Percentiles rank a stretch among this genome's conserved stretches.
Evolutionary conservation across 2,113 vertebrate genomes (phyloP).

Genomic region (Drymodes brunneopygia): DNA sequence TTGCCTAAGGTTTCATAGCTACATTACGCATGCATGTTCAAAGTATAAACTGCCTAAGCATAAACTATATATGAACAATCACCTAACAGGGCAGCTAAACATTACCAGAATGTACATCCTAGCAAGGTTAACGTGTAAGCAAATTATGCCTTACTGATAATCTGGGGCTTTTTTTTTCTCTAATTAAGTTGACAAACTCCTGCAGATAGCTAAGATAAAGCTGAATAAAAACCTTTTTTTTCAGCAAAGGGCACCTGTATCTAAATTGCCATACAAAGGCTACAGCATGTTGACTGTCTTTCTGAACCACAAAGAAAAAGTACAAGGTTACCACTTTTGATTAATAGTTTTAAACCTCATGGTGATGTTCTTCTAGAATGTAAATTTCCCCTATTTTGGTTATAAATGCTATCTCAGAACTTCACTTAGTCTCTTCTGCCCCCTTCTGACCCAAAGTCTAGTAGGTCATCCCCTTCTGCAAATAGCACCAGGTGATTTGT

Average conservation of each 20-base stretch:
- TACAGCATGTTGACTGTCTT: not conserved
- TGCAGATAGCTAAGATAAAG: not conserved
- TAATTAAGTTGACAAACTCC: not conserved
- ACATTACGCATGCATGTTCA: not conserved
- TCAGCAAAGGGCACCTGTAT: not conserved
- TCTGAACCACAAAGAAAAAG: not conserved
- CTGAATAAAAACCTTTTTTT: not conserved
- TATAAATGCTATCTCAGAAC: not conserved
- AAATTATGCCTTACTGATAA: not conserved
- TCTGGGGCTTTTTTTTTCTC: not conserved
- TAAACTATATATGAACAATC: not conserved
- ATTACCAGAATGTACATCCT: not conserved
- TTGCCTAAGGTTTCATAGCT: not conserved
- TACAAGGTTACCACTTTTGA: not conserved
- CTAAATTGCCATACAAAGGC: not conserved
- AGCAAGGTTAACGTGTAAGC: not conserved
- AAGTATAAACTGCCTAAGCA: not conserved
- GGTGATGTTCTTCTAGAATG: not conserved
- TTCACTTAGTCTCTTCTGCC: not conserved
- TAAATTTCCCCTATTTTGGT: not conserved
- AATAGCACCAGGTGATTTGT: not conserved
- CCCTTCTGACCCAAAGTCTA: not conserved
- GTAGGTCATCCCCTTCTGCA: not conserved
- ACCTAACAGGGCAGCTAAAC: not conserved
- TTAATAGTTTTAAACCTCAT: not conserved